Evolutionary conservation across 2,888 invertebrate species (phyloP).

Genomic region (Ptychoptera contaminata): DNA sequence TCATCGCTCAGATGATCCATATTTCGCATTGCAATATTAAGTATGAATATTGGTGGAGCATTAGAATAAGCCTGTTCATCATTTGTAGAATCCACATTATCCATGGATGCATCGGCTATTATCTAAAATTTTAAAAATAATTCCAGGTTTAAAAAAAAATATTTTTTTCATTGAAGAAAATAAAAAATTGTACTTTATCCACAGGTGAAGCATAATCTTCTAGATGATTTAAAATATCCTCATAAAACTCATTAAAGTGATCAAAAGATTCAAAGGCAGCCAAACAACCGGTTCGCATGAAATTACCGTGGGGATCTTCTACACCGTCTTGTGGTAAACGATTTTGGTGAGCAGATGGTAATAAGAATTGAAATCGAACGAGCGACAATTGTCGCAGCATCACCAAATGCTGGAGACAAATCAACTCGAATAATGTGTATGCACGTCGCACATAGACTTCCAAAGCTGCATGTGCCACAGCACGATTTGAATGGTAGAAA

Average conservation of each 20-base stretch:
- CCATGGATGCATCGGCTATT: conserved; percentile 33
- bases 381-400: conserved; percentile 71
- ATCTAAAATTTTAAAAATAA: conserved; percentile 2
- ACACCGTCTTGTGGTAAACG: conserved; percentile 21
- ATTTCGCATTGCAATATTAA: conserved; percentile 58
- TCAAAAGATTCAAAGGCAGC: conserved; percentile 83
- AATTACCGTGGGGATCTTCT: conserved; percentile 34
- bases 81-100: conserved; percentile 47
- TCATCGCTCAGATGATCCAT: conserved; percentile 67
- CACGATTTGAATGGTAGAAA: conserved; percentile 84
- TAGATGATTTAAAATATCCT: conserved; percentile 70
- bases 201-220: conserved; percentile 58
- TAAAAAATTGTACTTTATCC: too few species aligned
- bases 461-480: conserved; percentile 83
- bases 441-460: conserved; percentile 93
- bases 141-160: conserved; percentile 13
- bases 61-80: conserved; percentile 60
- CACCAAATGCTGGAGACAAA: conserved; percentile 81
- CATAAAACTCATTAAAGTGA: conserved; percentile 69
- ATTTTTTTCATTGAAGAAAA: too few species aligned
- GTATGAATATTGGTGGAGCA: conserved; percentile 17
- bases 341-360: conserved; percentile 92
- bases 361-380: conserved; percentile 87
- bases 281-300: conserved; percentile 83
- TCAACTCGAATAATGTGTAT: conserved; percentile 87